A percentile compares a stretch with the other conserved stretches of the same genome.
Conservation (phyloP, 2,888 invertebrate species). For the Noctua fimbriata region DNA sequence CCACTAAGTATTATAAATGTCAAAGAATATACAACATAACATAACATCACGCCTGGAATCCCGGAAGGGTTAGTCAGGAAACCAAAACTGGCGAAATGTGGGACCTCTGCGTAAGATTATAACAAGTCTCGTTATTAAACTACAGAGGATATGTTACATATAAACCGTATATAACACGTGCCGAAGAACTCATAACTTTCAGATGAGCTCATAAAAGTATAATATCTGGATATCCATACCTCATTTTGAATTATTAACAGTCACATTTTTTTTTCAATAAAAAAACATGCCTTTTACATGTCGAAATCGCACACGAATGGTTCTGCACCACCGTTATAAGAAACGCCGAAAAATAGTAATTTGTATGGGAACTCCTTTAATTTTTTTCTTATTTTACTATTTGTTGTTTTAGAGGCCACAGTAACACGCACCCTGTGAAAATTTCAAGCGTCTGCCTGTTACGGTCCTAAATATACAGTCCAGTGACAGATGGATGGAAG, state of each 20-base stretch:
- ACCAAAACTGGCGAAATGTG: too few relatives aligned
- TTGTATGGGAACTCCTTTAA: neutral
- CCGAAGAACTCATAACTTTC: slow-evolving; percentile 14
- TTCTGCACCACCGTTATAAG: neutral
- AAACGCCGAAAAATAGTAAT: neutral
- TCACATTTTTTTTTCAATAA: slow-evolving; percentile 1
- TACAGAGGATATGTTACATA: neutral
- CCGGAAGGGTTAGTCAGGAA: neutral
- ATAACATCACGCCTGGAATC: neutral
- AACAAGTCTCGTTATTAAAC: neutral
- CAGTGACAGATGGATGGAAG: neutral
- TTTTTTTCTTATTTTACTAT: neutral
- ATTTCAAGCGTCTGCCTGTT: neutral
- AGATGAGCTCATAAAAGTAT: slow-evolving; percentile 9
- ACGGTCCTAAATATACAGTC: neutral
- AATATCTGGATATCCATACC: slow-evolving; percentile 1
- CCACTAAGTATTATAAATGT: neutral
- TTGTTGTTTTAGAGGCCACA: neutral
- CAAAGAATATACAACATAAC: slow-evolving; percentile 4
- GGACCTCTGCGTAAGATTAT: too few relatives aligned
- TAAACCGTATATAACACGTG: slow-evolving; percentile 17
- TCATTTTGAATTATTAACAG: slow-evolving; percentile 20
- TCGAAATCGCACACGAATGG: neutral
- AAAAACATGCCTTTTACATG: neutral
- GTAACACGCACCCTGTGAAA: neutral